Conservation (phyloP, 2,797 vertebrate genomes). For the Microctenopoma steveboyesi region DNA sequence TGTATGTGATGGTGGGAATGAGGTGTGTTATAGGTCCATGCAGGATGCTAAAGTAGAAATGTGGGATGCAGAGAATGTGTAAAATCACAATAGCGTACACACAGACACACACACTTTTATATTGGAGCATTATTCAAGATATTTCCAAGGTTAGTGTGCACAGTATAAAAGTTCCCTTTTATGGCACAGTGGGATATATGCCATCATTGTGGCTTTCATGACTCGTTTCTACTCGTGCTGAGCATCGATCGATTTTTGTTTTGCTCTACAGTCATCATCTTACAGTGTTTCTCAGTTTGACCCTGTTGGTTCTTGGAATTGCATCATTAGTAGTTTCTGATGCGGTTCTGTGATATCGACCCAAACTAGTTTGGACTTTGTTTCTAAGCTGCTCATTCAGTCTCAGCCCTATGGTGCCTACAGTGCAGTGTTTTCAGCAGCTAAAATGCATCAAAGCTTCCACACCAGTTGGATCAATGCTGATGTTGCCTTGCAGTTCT, state of each 20-base stretch:
- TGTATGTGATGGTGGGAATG: constrained; percentile 73
- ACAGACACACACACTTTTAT: constrained; percentile 23
- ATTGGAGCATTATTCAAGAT: constrained; percentile 18
- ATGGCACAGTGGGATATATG: not conserved
- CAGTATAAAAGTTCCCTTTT: constrained; percentile 20
- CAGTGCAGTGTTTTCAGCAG: not conserved
- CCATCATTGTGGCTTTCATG: not conserved
- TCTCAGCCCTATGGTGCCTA: not conserved
- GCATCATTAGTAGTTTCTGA: constrained; percentile 33
- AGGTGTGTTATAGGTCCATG: constrained; percentile 38
- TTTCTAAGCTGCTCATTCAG: constrained; percentile 20
- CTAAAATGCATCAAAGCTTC: not conserved
- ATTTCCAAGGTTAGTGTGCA: constrained; percentile 26
- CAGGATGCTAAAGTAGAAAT: constrained; percentile 36
- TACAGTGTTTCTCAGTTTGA: constrained; percentile 31
- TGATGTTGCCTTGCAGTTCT: not conserved
- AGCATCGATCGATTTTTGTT: constrained; percentile 13
- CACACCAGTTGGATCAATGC: not conserved
- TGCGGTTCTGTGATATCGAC: constrained; percentile 26
- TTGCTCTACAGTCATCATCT: constrained; percentile 22
- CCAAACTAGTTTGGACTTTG: constrained; percentile 26
- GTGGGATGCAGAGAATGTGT: constrained; percentile 17
- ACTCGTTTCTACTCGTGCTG: not conserved
- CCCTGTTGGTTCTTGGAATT: constrained; percentile 45
- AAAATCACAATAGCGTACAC: constrained; percentile 29